phyloP scores from a whole-genome alignment of 1,140 invertebrate species.

The Meteorus sp. region DNA sequence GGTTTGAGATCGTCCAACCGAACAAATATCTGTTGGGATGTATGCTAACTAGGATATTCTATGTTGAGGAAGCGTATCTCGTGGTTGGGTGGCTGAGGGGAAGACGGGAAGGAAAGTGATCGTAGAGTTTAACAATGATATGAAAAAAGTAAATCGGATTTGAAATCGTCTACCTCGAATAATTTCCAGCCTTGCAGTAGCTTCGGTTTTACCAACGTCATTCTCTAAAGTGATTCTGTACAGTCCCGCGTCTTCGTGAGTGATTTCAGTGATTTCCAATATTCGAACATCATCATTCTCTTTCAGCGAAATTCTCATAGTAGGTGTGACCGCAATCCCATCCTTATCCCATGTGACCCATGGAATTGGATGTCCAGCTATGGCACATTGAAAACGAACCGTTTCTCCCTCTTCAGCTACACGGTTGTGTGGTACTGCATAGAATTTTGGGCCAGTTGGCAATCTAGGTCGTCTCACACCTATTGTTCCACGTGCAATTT shows the following conservation, averaged over 20 bases:
- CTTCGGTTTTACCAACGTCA: conserved; percentile 78
- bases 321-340: conserved; percentile 66
- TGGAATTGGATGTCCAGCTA: conserved; percentile 74
- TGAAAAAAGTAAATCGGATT: too few species aligned
- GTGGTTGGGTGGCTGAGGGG: too few species aligned
- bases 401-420: conserved; percentile 82
- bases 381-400: conserved; percentile 77
- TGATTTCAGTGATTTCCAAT: conserved; percentile 78
- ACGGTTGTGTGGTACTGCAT: conserved; percentile 83
- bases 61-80: too few species aligned
- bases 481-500: conserved; percentile 35
- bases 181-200: conserved; percentile 78
- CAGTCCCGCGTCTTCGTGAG: conserved; percentile 75
- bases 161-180: conserved; percentile 60
- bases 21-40: too few species aligned
- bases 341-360: conserved; percentile 84
- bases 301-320: conserved; percentile 67
- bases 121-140: too few species aligned
- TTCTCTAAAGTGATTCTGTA: conserved; percentile 82
- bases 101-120: conserved; percentile 2
- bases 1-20: too few species aligned
- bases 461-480: conserved; percentile 44
- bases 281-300: conserved; percentile 76
- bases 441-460: conserved; percentile 73
- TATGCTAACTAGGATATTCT: too few species aligned